Evolutionary conservation across 2,797 vertebrate species (phyloP).

Genomic region (Rhadinocentrus ornatus): DNA sequence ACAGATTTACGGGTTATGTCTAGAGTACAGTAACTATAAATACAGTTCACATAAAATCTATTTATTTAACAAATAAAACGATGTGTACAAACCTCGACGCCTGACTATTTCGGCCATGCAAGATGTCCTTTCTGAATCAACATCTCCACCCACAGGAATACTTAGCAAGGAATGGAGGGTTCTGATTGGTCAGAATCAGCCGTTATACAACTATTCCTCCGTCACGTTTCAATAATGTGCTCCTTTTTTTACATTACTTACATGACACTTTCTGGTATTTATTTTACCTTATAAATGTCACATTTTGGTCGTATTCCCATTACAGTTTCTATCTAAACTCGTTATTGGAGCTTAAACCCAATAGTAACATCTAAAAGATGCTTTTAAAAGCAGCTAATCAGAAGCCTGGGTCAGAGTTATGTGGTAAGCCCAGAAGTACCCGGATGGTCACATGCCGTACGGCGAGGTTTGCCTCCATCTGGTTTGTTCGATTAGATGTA

Average conservation of each 20-base stretch:
- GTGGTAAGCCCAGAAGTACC: constrained; percentile 48
- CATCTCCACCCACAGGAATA: constrained; percentile 27
- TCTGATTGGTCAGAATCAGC: constrained; percentile 55
- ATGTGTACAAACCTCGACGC: too few relatives aligned
- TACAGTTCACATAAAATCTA: accelerated
- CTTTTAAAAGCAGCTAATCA: not conserved
- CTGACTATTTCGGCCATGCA: not conserved
- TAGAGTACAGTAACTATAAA: accelerated
- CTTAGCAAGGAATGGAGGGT: not conserved
- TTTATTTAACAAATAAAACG: not conserved
- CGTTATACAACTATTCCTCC: constrained; percentile 25
- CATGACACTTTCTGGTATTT: accelerated
- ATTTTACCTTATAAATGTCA: accelerated
- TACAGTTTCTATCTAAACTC: accelerated
- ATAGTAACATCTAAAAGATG: accelerated
- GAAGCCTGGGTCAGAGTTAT: constrained; percentile 5
- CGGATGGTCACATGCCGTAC: constrained; percentile 77
- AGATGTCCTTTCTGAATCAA: constrained; percentile 23
- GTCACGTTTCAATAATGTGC: constrained; percentile 73
- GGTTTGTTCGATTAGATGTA: constrained; percentile 16
- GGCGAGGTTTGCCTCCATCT: constrained; percentile 15
- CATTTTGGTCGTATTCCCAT: accelerated
- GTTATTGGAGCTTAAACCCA: accelerated
- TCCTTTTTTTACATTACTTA: not conserved
- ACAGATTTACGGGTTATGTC: not conserved